A percentile compares a stretch with the other conserved stretches of the same genome.
Conservation (phyloP, 2,797 vertebrate species). For the Paratrypauchen microcephalus region DNA sequence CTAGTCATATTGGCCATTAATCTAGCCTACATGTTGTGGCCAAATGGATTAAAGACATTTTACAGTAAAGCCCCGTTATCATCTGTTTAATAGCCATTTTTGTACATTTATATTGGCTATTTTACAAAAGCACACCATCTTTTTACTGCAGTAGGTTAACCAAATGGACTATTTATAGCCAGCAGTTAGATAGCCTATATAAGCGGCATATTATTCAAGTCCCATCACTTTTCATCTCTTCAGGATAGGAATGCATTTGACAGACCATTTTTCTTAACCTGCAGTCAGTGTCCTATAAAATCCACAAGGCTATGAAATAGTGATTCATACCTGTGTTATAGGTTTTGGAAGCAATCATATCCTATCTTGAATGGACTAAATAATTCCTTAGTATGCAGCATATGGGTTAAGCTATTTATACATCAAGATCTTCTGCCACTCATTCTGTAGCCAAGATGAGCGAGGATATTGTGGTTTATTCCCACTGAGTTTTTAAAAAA, state of each 20-base stretch:
- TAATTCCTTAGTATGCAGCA: slow-evolving; percentile 51
- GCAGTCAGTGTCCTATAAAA: background rate
- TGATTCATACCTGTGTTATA: background rate
- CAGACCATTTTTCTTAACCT: background rate
- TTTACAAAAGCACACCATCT: background rate
- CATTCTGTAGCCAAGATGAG: slow-evolving; percentile 9
- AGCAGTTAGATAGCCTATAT: background rate
- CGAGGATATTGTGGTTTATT: slow-evolving; percentile 25
- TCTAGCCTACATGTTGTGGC: too few species aligned
- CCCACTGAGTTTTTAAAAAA: slow-evolving; percentile 17
- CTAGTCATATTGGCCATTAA: too few species aligned
- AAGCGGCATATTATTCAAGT: background rate
- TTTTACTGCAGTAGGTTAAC: background rate
- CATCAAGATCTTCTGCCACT: slow-evolving; percentile 16
- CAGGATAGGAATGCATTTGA: background rate
- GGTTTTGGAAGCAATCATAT: background rate
- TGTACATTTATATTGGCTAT: background rate
- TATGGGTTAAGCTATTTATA: slow-evolving; percentile 57
- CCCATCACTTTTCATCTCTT: background rate
- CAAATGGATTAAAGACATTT: too few species aligned
- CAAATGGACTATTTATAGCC: slow-evolving; percentile 8
- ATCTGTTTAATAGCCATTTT: too few species aligned
- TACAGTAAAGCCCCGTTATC: too few species aligned
- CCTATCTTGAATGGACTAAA: slow-evolving; percentile 31
- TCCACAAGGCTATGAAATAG: background rate